Conservation (phyloP, 2,797 vertebrate genomes). For the Molossus molossus region DNA sequence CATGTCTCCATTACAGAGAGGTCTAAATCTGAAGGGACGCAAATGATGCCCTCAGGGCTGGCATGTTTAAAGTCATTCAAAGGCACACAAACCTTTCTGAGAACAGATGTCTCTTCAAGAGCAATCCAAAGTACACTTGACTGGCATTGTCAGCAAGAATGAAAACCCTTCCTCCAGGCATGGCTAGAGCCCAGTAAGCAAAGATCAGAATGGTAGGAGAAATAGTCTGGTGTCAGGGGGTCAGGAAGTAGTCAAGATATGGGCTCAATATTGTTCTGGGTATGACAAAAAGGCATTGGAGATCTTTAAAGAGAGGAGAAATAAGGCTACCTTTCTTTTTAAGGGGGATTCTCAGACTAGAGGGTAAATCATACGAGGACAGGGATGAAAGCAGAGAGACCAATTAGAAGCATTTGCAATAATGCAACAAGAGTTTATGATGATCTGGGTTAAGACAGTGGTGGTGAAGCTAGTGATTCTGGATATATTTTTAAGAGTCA, state of each 20-base stretch:
- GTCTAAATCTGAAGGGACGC: background rate
- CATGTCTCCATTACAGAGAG: background rate
- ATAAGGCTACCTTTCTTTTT: background rate
- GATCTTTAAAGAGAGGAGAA: background rate
- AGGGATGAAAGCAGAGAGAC: background rate
- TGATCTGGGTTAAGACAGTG: background rate
- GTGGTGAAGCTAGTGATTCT: background rate
- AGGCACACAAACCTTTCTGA: slow-evolving; percentile 28
- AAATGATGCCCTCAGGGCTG: background rate
- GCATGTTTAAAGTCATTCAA: background rate
- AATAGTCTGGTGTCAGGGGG: background rate
- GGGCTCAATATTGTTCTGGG: background rate
- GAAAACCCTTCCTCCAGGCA: background rate
- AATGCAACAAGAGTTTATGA: background rate
- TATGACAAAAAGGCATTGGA: background rate
- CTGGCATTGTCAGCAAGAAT: background rate
- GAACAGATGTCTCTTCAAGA: background rate
- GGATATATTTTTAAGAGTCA: background rate
- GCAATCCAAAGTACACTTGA: background rate
- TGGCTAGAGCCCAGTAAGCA: background rate
- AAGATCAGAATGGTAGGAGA: background rate
- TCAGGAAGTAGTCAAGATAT: background rate
- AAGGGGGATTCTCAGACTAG: background rate
- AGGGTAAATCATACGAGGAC: background rate
- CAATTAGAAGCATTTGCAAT: background rate